Conservation (phyloP, 1,140 invertebrate genomes). For the Nasonia longicornis region DNA sequence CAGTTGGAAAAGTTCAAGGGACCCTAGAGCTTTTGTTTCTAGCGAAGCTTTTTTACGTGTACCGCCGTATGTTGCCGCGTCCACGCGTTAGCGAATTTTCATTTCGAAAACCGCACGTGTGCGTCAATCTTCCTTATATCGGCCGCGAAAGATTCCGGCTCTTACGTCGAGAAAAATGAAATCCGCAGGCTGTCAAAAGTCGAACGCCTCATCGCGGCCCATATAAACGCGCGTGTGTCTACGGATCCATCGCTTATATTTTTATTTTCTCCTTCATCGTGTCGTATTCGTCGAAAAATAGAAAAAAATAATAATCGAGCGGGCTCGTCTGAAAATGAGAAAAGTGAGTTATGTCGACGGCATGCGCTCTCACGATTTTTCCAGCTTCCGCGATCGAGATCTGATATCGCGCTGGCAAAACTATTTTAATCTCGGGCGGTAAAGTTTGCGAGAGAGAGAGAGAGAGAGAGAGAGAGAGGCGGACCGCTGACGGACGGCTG, state of each 20-base stretch:
- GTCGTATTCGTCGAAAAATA: background rate
- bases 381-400: constrained; percentile 15
- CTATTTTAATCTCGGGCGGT: constrained; percentile 36
- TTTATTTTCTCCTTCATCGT: background rate
- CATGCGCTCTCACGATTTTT: background rate
- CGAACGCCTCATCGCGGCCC: too few relatives aligned
- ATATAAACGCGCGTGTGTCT: too few relatives aligned
- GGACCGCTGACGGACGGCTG: constrained; percentile 9
- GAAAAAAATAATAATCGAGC: background rate
- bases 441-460: background rate
- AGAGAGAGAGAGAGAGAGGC: background rate
- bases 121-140: too few relatives aligned
- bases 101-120: too few relatives aligned
- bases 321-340: constrained; percentile 4
- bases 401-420: constrained; percentile 24
- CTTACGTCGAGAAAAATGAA: too few relatives aligned
- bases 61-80: too few relatives aligned
- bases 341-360: constrained; percentile 27
- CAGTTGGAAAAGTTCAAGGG: background rate
- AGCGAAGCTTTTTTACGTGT: background rate
- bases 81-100: too few relatives aligned
- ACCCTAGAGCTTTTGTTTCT: background rate
- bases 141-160: too few relatives aligned
- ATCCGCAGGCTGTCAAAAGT: too few relatives aligned
- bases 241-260: background rate